These are phyloP conservation scores for Calameuta idolon DNA, from an alignment of 2,888 invertebrate species.

Conservation along the genomic window DNA sequence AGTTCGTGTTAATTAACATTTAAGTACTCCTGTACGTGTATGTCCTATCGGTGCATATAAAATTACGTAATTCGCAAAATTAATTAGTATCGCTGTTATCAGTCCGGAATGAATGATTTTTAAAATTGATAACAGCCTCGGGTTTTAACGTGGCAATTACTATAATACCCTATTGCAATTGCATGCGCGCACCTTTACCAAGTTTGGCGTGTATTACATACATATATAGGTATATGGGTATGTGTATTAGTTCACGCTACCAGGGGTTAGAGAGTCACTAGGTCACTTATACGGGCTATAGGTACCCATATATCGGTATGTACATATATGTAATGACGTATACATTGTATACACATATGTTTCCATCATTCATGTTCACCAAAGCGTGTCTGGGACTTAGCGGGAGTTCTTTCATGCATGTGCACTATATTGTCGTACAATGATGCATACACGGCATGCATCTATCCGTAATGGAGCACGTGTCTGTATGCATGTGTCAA, in stretches of 20 bases:
- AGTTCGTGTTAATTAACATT: not conserved
- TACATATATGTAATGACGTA: not conserved
- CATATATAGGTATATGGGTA: conserved; percentile 8
- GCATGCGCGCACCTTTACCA: not conserved
- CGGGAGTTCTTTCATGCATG: not conserved
- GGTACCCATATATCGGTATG: not conserved
- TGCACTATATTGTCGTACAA: not conserved
- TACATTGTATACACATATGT: not conserved
- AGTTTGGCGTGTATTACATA: not conserved
- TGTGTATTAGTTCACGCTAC: conserved; percentile 38
- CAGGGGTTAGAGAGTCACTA: conserved; percentile 52
- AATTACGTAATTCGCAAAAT: not conserved
- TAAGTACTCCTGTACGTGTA: not conserved
- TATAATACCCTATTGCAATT: not conserved
- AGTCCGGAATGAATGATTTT: not conserved
- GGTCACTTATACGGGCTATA: conserved; percentile 36
- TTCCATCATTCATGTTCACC: not conserved
- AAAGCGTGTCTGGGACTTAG: not conserved
- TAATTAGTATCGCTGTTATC: not conserved
- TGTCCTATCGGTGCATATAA: not conserved
- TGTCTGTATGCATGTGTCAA: not conserved
- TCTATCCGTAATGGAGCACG: not conserved
- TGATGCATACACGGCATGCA: not conserved
- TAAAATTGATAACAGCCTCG: not conserved
- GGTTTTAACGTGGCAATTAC: not conserved